A percentile compares a stretch with the other conserved stretches of the same genome.
phyloP scores from a whole-genome alignment of 2,888 invertebrate species.

The Micoletzkya japonica region DNA sequence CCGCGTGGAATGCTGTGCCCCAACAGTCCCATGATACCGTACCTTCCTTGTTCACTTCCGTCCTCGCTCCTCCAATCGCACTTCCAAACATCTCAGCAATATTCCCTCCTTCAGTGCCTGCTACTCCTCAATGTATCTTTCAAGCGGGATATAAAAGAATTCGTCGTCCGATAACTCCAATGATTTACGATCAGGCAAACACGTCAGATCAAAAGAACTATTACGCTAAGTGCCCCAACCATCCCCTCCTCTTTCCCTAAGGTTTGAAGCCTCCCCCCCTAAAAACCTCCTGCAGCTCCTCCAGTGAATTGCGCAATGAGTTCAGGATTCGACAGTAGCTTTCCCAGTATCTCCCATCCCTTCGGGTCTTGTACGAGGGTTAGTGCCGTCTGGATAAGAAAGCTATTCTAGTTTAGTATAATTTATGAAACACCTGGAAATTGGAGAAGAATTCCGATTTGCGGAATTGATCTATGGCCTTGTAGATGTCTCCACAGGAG shows the following conservation, averaged over 20 bases:
- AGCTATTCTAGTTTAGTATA: neutral
- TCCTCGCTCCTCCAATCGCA: constrained; percentile 44
- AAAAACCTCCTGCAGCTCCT: constrained; percentile 13
- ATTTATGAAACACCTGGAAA: constrained; percentile 48
- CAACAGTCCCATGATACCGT: neutral
- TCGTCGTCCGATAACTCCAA: too few relatives aligned
- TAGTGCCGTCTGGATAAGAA: constrained; percentile 52
- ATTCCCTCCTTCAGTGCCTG: too few relatives aligned
- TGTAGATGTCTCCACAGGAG: constrained; percentile 60
- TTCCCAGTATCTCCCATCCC: constrained; percentile 61
- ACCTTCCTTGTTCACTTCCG: constrained; percentile 28
- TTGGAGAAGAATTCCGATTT: constrained; percentile 62
- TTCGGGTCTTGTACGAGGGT: constrained; percentile 60
- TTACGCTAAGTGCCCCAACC: too few relatives aligned
- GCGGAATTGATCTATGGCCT: constrained; percentile 60
- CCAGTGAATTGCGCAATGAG: constrained; percentile 59
- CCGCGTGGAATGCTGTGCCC: too few relatives aligned
- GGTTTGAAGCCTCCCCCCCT: too few relatives aligned
- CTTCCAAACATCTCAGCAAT: constrained; percentile 49
- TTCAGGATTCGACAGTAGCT: constrained; percentile 59
- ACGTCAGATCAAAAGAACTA: too few relatives aligned
- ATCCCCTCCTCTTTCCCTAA: too few relatives aligned
- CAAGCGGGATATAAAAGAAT: too few relatives aligned
- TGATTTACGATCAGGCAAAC: too few relatives aligned
- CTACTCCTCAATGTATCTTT: too few relatives aligned